These are phyloP conservation scores for Porites lobata DNA, from an alignment of 92 coral and sea anemone genomes.

Conservation along the genomic window DNA sequence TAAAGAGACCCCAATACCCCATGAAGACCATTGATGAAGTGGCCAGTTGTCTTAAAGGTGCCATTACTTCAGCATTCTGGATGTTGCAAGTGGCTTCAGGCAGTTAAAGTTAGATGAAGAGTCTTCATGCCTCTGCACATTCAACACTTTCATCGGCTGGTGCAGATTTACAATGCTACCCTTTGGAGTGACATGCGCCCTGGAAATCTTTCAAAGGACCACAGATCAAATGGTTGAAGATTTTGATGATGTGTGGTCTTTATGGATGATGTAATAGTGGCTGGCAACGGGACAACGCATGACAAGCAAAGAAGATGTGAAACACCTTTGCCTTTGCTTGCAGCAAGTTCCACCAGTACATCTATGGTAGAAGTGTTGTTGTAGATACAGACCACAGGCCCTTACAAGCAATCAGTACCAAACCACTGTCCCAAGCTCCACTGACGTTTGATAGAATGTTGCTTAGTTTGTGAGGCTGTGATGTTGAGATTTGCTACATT, in stretches of 20 bases:
- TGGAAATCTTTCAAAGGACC: constrained; percentile 24
- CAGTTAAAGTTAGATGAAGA: constrained; percentile 47
- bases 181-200: constrained; percentile 28
- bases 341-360: constrained; percentile 30
- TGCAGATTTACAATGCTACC: constrained; percentile 45
- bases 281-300: constrained; percentile 5
- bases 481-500: constrained; percentile 6
- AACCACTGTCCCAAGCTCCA: constrained; percentile 50
- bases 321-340: constrained; percentile 27
- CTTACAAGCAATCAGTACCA: constrained; percentile 24
- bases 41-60: constrained; percentile 14
- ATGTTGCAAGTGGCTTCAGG: constrained; percentile 57
- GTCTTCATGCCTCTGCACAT: constrained; percentile 49
- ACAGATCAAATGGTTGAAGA: constrained; percentile 32
- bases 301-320: constrained; percentile 39
- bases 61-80: constrained; percentile 40
- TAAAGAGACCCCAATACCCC: constrained; percentile 36
- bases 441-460: constrained; percentile 22
- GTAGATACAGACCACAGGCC: constrained; percentile 26
- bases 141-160: constrained; percentile 45
- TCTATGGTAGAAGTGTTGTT: constrained; percentile 25
- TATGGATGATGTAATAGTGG: not conserved
- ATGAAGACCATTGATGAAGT: constrained; percentile 34
- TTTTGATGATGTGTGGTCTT: constrained; percentile 25
- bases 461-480: constrained; percentile 3